phyloP scores from a whole-genome alignment of 1,140 invertebrate species.

The Choristoneura fumiferana region DNA sequence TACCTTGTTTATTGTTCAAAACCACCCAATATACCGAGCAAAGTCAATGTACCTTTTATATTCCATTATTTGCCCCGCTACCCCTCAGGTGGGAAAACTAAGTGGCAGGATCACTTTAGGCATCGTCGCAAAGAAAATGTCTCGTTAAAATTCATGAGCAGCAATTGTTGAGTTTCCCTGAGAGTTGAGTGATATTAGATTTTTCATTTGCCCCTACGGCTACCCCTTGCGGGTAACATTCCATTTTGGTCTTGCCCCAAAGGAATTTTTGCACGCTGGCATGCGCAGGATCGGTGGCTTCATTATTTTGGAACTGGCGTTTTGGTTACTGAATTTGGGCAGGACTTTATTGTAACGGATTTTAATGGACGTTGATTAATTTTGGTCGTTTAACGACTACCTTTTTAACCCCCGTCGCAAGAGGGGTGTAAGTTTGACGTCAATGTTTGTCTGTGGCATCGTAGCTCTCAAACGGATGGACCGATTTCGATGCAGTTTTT shows the following conservation, averaged over 20 bases:
- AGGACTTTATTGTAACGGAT: background rate
- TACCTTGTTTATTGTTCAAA: too few species aligned
- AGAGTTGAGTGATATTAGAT: constrained; percentile 62
- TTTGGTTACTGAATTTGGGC: background rate
- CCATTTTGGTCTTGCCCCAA: background rate
- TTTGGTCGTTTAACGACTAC: too few species aligned
- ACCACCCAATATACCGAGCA: too few species aligned
- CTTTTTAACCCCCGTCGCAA: too few species aligned
- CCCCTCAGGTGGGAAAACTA: constrained; percentile 40
- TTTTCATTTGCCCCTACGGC: constrained; percentile 41
- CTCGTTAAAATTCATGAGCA: constrained; percentile 66
- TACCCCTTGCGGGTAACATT: constrained; percentile 3
- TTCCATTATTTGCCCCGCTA: constrained; percentile 21
- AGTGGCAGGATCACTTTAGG: constrained; percentile 46
- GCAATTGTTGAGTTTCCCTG: constrained; percentile 57
- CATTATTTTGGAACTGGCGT: background rate
- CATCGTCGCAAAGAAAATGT: constrained; percentile 54
- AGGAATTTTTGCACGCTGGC: background rate
- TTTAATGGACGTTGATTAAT: too few species aligned
- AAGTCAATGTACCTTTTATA: constrained; percentile 20
- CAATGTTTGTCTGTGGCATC: too few species aligned
- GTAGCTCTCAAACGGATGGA: too few species aligned
- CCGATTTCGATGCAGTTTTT: too few species aligned
- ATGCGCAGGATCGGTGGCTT: background rate
- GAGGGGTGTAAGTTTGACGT: too few species aligned